Evolutionary conservation across 2,888 invertebrate genomes (phyloP).

Genomic region (Punctoribates punctum): DNA sequence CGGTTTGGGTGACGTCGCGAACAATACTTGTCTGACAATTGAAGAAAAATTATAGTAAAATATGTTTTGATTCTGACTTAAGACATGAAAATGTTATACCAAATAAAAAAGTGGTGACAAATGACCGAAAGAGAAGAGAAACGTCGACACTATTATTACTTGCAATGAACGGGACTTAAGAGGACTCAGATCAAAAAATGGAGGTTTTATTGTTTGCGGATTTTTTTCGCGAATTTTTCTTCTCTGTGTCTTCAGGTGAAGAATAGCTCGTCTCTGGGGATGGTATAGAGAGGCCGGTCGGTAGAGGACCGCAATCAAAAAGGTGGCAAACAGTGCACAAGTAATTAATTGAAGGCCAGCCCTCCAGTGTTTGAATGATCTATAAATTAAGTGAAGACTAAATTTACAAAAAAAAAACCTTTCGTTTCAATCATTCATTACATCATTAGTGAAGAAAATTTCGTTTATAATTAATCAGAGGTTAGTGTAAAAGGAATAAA

Average conservation of each 20-base stretch:
- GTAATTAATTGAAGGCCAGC: conserved; percentile 44
- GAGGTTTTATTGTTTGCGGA: conserved; percentile 1
- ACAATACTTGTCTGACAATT: conserved; percentile 6
- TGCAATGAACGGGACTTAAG: conserved; percentile 4
- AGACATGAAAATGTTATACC: background rate
- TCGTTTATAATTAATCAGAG: no score
- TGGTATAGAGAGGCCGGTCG: conserved; percentile 46
- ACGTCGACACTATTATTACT: background rate
- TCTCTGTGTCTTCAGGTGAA: conserved; percentile 44
- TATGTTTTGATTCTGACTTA: background rate
- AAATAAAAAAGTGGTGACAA: conserved; percentile 28
- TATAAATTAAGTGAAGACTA: background rate
- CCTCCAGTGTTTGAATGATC: conserved; percentile 40
- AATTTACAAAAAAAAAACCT: background rate
- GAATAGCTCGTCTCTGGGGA: conserved; percentile 46
- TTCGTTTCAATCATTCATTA: background rate
- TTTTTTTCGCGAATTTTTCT: conserved; percentile 18
- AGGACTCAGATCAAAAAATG: conserved; percentile 13
- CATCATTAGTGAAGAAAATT: background rate
- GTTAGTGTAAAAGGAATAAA: background rate
- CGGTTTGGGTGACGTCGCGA: background rate
- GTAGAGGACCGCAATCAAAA: conserved; percentile 42
- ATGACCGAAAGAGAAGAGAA: conserved; percentile 24
- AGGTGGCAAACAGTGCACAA: conserved; percentile 39
- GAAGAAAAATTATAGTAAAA: background rate